A percentile compares a stretch with the other conserved stretches of the same genome.
Evolutionary conservation across 2,797 vertebrate genomes (phyloP).

Genomic region (Danio tinwini): DNA sequence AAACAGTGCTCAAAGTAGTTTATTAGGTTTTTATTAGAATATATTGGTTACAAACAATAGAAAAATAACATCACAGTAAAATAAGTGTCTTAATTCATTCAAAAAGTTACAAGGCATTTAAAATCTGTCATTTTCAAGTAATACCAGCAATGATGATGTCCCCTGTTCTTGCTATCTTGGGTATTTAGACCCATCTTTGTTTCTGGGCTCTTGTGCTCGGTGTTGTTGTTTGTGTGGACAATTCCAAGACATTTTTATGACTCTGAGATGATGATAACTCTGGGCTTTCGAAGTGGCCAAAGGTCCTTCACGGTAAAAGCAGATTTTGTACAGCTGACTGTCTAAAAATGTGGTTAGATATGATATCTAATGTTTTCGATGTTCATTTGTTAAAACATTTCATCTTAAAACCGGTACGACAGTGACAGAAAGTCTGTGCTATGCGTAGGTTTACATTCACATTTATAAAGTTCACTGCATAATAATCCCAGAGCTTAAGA

Average conservation of each 20-base stretch:
- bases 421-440: not conserved
- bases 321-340: not conserved
- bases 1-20: not conserved
- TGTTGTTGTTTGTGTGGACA: not conserved
- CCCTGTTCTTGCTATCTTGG: not conserved
- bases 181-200: not conserved
- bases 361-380: constrained; percentile 6
- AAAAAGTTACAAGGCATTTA: constrained; percentile 27
- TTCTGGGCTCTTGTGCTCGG: not conserved
- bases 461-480: constrained; percentile 7
- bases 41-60: constrained; percentile 27
- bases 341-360: constrained; percentile 2
- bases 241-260: constrained; percentile 30
- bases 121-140: constrained; percentile 56
- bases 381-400: not conserved
- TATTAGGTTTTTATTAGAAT: not conserved
- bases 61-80: constrained; percentile 7
- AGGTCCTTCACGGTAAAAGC: constrained; percentile 18
- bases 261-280: not conserved
- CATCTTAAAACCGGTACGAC: not conserved
- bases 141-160: constrained; percentile 16
- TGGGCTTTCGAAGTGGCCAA: constrained; percentile 1
- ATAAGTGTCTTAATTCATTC: not conserved
- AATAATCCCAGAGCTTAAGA: constrained; percentile 25
- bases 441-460: not conserved